Base-by-base conservation (phyloP, 1,140 invertebrate genomes). In the Armadillidium nasatum region DNA sequence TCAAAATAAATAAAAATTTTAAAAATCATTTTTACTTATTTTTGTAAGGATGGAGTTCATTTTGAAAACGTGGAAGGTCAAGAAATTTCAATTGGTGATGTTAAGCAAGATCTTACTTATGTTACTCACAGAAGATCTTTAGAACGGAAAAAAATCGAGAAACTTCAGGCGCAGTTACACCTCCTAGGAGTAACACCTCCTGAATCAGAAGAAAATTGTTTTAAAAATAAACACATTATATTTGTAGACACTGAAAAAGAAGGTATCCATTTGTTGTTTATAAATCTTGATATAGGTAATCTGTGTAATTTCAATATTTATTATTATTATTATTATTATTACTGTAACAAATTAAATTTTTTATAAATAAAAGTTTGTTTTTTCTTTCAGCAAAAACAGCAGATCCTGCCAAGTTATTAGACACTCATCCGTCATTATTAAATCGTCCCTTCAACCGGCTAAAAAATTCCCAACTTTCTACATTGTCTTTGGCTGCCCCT, bases 91-190 rank as follows among this genome's bases (percentile, higher is more conserved):
- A 84, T 87, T 0, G 92, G 83, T 54, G 66, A 79, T 43, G 78
- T 79, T 46, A 92, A 92, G 0, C 94, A 96, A 85, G 94, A 98
- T 85, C 85, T 95, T 11, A 93, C 92, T 83, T 98, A 99, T 83
- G 88, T 99, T 7, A 88, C 89, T 23, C 92, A 92, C 85, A 95
- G 95, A 82, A 87, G 92, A 66, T 91, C 90, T 11, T 88, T 95
- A 44, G 97, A 99, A 86, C 85, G 88, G 0, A 94, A 91, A 82
- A 95, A 95, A 87, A 92, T 98, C 79, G 89, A 95, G 78, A 91
- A 91, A 82, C 84, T 98, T 22, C 92, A 96, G 85, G 88, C 90
- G 13, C 86, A 90, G 71, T 86, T 97, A 0, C 94, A 98, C 84
- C 87, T 96, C 83, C 88, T 94, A 7, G 93, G 95, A 83, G 77